Base-by-base conservation (phyloP, 1,140 invertebrate genomes). In the Drosophila santomea region DNA sequence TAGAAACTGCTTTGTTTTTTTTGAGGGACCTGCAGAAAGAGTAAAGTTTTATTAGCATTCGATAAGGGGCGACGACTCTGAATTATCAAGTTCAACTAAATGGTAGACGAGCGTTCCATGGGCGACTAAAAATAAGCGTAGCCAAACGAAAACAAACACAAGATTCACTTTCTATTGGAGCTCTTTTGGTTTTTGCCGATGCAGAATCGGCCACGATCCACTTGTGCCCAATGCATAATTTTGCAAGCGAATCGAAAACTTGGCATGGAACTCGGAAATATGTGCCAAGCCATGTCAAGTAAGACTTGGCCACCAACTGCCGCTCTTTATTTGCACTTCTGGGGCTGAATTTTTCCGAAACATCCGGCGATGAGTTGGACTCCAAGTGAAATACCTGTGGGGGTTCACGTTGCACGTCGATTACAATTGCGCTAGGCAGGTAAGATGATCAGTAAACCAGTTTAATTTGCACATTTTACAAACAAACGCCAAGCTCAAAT, bases 191-290 rank as follows among this genome's bases (percentile, higher is more conserved):
- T 64, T 43, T 35, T 51, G 52, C 23, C 25, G 23, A 63, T 52
- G 36, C 17, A 67, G 48, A 59, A 59, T 44, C n/a, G 47, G 35
- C 48, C 44, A 56, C 51, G 51, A 50, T 64, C 39, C 69, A 74
- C 68, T 66, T 75, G 73, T 58, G 73, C 61, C 54, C 54, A 68
- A 76, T 76, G 54, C 73, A 76, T 76, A 54, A 76, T 44, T 67
- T 50, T 38, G 60, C 72, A 36, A 75, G 35, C 59, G 10, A 66
- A 66, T 39, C 61, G 38, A 76, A 47, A 67, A 58, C 43, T 66
- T 75, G 73, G 72, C 52, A 52, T 15, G 52, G 45, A 36, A 51
- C 25, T 63, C 14, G 50, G 25, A 48, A 50, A 48, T 60, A 66
- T 58, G 20, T 50, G 66, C 64, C 66, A 71, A 69, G 35, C n/a